Conservation (phyloP, 2,113 vertebrate species). For the Ochotona curzoniae region DNA sequence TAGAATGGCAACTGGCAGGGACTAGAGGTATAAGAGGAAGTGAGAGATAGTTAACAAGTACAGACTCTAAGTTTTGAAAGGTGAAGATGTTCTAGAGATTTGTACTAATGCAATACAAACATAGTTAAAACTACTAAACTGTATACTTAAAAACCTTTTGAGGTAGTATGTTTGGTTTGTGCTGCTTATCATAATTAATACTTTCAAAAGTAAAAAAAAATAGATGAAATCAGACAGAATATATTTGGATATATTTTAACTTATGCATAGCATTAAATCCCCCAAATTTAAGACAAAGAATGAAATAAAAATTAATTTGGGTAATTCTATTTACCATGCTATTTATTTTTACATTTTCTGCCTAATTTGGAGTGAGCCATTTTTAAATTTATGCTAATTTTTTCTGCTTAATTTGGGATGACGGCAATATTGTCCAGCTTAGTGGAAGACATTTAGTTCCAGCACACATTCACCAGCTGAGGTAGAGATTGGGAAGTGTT, state of each 20-base stretch:
- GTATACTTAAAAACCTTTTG: not conserved
- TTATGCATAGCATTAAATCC: not conserved
- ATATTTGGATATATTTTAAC: not conserved
- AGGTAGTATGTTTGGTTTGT: not conserved
- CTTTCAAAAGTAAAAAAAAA: not conserved
- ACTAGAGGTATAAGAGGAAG: not conserved
- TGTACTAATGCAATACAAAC: not conserved
- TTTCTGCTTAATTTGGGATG: not conserved
- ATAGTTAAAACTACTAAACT: no score
- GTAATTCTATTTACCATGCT: not conserved
- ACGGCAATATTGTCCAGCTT: not conserved
- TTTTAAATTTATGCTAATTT: not conserved
- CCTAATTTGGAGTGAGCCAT: not conserved
- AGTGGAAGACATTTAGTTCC: not conserved
- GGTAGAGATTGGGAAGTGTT: not conserved
- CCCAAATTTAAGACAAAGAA: not conserved
- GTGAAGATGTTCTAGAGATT: not conserved
- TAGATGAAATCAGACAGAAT: not conserved
- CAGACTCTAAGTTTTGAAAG: not conserved
- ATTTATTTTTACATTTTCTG: not conserved
- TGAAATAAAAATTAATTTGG: not conserved
- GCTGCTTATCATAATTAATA: not conserved
- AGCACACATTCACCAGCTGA: not conserved
- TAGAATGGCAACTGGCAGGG: no score
- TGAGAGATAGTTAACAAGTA: not conserved